Evolutionary conservation across 2,797 vertebrate species (phyloP), one percentile per base, ranked within the genome.

Genomic region (Ambastaia sidthimunki): DNA sequence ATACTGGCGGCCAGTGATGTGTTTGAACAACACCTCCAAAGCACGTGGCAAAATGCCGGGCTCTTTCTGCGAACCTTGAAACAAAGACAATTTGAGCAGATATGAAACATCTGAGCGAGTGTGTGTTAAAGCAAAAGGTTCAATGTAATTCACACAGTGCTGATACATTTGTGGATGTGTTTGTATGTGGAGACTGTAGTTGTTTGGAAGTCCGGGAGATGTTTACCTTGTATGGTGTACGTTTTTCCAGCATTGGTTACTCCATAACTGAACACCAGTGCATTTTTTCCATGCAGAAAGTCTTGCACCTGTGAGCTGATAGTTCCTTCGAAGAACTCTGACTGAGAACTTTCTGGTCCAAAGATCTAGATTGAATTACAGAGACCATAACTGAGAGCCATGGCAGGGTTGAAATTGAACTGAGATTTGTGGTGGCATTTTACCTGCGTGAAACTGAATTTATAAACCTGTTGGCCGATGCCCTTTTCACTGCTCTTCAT

Each of bases 191-290:
- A 25, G 13, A 28, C 15, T 1, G 13, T 3, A 6, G 60, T 62
- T 11, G 21, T 12, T 21, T 41, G 9, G 41, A 74, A 7, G 15
- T 59, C 44, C 6, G 5, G 3, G 2, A 47, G 11, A 47, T 18
- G 4, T 3, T 66, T 11, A 66, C 96, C 97, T 94, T 97, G 96
- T 75, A 97, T 94, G 1, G 96, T 97, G 88, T 95, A 95, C 0
- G 96, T 96, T 89, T 98, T 97, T n/a, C 96, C 97, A 77, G 96
- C 94, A 28, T 96, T 98, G 16, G 96, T 97, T n/a, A 98, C 95
- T 0, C 97, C 96, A 0, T 97, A 98, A 71, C 94, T 96, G 90
- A 97, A 98, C 31, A 97, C 94, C 37, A 98, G 80, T 0, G 93
- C 90, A 44, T 96, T 96, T 83, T 91, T 92, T 59, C 96, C 96